Evolutionary conservation across 1,140 invertebrate genomes (phyloP).

Genomic region (Odontomachus brunneus): DNA sequence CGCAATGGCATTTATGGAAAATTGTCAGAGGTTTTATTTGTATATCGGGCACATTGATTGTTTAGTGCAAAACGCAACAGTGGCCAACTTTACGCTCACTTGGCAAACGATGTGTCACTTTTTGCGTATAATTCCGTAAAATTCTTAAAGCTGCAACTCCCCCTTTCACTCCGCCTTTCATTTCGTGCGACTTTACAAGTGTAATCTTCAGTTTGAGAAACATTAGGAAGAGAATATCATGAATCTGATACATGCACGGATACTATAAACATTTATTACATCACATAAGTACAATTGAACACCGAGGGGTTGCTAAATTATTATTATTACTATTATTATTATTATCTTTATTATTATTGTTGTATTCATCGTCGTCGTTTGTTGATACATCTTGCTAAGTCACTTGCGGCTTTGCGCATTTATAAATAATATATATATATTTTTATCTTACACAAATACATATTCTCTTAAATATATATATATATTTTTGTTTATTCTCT

Average conservation of each 20-base stretch:
- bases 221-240: neutral
- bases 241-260: conserved; percentile 62
- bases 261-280: conserved; percentile 84
- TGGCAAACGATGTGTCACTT: too few relatives aligned
- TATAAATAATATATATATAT: conserved; percentile 78
- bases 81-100: too few relatives aligned
- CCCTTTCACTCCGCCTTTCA: too few relatives aligned
- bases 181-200: neutral
- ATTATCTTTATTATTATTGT: conserved; percentile 65
- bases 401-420: conserved; percentile 65
- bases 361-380: conserved; percentile 24
- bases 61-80: too few relatives aligned
- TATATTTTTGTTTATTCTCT: conserved; percentile 67
- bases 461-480: conserved; percentile 76
- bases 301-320: conserved; percentile 82
- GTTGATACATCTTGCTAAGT: conserved; percentile 70
- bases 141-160: too few relatives aligned
- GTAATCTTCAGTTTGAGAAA: neutral
- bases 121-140: too few relatives aligned
- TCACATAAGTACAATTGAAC: conserved; percentile 85
- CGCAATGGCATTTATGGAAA: too few relatives aligned
- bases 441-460: conserved; percentile 72
- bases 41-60: too few relatives aligned
- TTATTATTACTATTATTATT: conserved; percentile 78
- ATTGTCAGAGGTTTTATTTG: too few relatives aligned